A percentile compares a stretch with the other conserved stretches of the same genome.
These are phyloP conservation scores for Ophraella communa DNA, from an alignment of 2,888 invertebrate genomes.

Conservation along the genomic window DNA sequence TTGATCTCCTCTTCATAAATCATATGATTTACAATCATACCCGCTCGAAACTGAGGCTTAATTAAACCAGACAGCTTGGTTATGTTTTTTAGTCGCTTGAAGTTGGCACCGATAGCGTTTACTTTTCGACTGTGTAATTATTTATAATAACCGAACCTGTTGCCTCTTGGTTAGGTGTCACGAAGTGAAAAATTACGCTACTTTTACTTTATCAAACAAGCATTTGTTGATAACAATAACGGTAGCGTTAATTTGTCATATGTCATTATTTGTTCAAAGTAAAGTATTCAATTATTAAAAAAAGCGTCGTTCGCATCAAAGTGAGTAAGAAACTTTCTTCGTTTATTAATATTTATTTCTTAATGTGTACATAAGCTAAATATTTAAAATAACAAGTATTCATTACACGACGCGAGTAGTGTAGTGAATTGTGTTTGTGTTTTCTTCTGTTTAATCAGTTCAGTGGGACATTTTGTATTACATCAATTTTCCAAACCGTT, in stretches of 20 bases:
- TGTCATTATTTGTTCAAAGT: no score
- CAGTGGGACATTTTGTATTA: neutral
- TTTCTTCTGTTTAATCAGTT: neutral
- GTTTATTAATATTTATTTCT: neutral
- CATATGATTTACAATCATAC: neutral
- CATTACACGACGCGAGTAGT: neutral
- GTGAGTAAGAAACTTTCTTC: neutral
- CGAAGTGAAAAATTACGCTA: neutral
- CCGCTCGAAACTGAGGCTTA: neutral
- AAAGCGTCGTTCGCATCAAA: neutral
- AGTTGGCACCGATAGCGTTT: neutral
- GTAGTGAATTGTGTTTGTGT: no score
- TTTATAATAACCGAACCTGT: constrained; percentile 21
- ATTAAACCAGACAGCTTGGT: constrained; percentile 3
- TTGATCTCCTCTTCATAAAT: constrained; percentile 2
- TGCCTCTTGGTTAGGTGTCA: no score
- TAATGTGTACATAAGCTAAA: neutral
- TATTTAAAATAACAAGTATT: neutral
- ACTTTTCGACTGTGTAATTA: constrained; percentile 17
- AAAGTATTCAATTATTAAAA: no score
- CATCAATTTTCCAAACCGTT: neutral
- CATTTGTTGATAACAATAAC: neutral
- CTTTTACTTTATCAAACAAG: neutral
- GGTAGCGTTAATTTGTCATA: neutral
- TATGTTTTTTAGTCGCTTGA: neutral